phyloP scores from a whole-genome alignment of 2,888 invertebrate species.

The Lumbricus terrestris region DNA sequence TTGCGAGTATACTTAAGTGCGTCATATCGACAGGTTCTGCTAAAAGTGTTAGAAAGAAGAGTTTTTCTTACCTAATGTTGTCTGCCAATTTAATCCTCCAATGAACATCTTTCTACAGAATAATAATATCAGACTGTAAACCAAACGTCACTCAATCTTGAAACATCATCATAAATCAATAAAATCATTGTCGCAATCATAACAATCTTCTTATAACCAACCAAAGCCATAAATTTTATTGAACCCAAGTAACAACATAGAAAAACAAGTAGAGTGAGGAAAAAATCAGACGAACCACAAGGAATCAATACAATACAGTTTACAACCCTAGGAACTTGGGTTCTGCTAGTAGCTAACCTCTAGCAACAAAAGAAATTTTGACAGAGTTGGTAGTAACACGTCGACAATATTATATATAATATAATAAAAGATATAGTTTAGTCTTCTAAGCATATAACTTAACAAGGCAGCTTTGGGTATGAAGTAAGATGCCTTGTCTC shows the following conservation, averaged over 20 bases:
- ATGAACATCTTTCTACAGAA: constrained; percentile 11
- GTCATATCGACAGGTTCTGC: not conserved
- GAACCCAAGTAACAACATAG: not conserved
- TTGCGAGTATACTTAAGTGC: not conserved
- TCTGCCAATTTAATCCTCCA: constrained; percentile 17
- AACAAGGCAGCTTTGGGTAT: not conserved
- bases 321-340: too few species aligned
- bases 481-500: too few species aligned
- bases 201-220: not conserved
- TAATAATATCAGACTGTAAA: not conserved
- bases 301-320: too few species aligned
- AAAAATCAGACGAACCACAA: too few species aligned
- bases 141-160: not conserved
- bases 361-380: too few species aligned
- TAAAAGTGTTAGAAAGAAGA: not conserved
- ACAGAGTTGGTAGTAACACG: too few species aligned
- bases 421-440: not conserved
- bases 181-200: not conserved
- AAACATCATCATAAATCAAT: not conserved
- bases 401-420: too few species aligned
- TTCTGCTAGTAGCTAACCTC: too few species aligned
- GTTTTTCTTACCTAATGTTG: not conserved
- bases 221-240: too few species aligned
- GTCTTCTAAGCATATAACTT: not conserved
- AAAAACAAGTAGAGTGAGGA: too few species aligned